Percentiles rank a stretch among this genome's conserved stretches.
Conservation (phyloP, 2,113 vertebrate species). For the Leptobrachium ailaonicum region DNA sequence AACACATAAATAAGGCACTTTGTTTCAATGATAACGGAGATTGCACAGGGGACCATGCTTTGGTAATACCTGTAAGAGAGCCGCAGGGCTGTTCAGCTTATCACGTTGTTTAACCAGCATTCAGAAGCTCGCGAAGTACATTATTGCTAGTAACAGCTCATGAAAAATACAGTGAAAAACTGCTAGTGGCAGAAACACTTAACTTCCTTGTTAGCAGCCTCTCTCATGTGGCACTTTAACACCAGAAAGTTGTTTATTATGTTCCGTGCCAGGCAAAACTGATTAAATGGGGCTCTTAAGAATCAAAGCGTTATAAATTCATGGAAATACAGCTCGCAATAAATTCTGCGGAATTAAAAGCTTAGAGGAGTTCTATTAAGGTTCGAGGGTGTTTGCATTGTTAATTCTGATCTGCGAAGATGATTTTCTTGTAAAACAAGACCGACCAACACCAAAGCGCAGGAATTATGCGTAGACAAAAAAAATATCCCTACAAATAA, state of each 20-base stretch:
- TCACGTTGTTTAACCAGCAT: conserved; percentile 77
- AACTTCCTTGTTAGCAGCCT: conserved; percentile 93
- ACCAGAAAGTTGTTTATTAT: conserved; percentile 98
- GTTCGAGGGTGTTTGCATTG: conserved; percentile 96
- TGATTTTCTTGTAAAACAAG: conserved; percentile 81
- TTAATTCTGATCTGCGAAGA: conserved; percentile 93
- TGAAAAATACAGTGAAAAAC: conserved; percentile 91
- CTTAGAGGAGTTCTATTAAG: conserved; percentile 93
- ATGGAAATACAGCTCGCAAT: conserved; percentile 98
- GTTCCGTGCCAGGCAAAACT: conserved; percentile 92
- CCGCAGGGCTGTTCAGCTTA: conserved; percentile 72
- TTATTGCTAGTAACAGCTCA: conserved; percentile 84
- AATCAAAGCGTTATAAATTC: conserved; percentile 99
- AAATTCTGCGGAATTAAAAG: conserved; percentile 98
- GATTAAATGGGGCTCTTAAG: conserved; percentile 98
- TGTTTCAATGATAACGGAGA: background rate
- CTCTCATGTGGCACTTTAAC: conserved; percentile 95
- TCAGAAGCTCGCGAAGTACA: conserved; percentile 79
- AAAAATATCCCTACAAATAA: background rate
- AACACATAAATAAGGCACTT: background rate
- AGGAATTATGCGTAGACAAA: conserved; percentile 61
- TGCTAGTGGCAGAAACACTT: conserved; percentile 92
- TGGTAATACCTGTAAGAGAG: conserved; percentile 55
- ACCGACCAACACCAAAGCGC: conserved; percentile 74
- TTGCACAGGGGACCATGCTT: conserved; percentile 43